These are phyloP conservation scores for Hylyphantes graminicola DNA, from an alignment of 1,140 invertebrate species.

Conservation along the genomic window DNA sequence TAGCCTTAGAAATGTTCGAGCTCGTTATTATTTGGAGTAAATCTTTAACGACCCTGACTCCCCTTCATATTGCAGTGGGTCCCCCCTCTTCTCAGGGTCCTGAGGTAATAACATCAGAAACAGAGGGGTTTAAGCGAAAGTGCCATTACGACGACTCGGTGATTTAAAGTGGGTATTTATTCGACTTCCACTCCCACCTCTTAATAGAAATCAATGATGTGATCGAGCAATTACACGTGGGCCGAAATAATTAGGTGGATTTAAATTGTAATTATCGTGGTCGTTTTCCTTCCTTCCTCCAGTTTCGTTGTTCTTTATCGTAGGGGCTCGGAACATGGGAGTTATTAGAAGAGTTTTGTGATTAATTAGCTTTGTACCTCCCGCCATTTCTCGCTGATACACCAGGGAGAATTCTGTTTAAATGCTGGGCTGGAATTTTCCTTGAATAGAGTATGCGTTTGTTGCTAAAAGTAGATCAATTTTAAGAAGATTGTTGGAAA, in stretches of 20 bases:
- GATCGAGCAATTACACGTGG: slow-evolving; percentile 53
- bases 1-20: slow-evolving; percentile 5
- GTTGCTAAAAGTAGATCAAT: too few species aligned
- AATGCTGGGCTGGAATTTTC: too few species aligned
- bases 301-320: slow-evolving; percentile 54
- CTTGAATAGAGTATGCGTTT: too few species aligned
- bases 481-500: too few species aligned
- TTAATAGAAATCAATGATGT: slow-evolving; percentile 55
- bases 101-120: slow-evolving; percentile 12
- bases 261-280: slow-evolving; percentile 57
- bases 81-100: neutral
- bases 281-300: slow-evolving; percentile 36
- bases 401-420: too few species aligned
- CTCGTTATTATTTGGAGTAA: slow-evolving; percentile 6
- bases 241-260: slow-evolving; percentile 56
- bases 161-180: slow-evolving; percentile 46
- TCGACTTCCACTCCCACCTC: slow-evolving; percentile 8
- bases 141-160: slow-evolving; percentile 33
- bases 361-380: slow-evolving; percentile 28
- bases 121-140: slow-evolving; percentile 28
- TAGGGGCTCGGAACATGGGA: slow-evolving; percentile 23
- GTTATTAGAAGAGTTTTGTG: slow-evolving; percentile 25
- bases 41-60: slow-evolving; percentile 24
- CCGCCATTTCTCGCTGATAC: neutral
- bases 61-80: slow-evolving; percentile 3